Percentiles rank a stretch among this genome's conserved stretches.
Evolutionary conservation across 2,888 invertebrate species (phyloP).

Genomic region (Drosophila colorata): DNA sequence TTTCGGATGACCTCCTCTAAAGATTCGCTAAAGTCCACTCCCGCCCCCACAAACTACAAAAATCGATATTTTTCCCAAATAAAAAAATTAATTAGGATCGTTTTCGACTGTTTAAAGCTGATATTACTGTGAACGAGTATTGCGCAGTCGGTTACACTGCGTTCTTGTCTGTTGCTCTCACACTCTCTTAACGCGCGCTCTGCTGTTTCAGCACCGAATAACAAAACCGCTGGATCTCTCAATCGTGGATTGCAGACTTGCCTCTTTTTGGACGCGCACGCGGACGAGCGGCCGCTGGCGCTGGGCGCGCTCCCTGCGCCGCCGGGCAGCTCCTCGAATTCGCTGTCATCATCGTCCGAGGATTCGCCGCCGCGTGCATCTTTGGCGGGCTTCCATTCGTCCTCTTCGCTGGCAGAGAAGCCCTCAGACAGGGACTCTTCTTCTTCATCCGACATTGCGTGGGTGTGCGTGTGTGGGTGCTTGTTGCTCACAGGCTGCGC

Average conservation of each 20-base stretch:
- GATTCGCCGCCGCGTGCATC: slow-evolving; percentile 80
- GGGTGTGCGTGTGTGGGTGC: slow-evolving; percentile 69
- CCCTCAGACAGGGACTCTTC: slow-evolving; percentile 82
- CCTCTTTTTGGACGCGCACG: slow-evolving; percentile 58
- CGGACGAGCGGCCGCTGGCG: slow-evolving; percentile 55
- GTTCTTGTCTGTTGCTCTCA: too few species aligned
- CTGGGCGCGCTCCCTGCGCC: slow-evolving; percentile 42
- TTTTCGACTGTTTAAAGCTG: too few species aligned
- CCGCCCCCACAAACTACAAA: too few species aligned
- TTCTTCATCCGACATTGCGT: slow-evolving; percentile 82
- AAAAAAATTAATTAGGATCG: too few species aligned
- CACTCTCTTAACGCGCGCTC: too few species aligned
- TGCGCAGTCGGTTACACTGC: too few species aligned
- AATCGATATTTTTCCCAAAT: too few species aligned
- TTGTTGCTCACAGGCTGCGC: slow-evolving; percentile 73
- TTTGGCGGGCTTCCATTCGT: slow-evolving; percentile 83
- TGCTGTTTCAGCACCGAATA: too few species aligned
- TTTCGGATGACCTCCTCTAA: too few species aligned
- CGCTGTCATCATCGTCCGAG: slow-evolving; percentile 84
- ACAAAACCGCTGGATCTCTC: too few species aligned
- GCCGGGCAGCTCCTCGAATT: slow-evolving; percentile 72
- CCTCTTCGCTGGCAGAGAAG: slow-evolving; percentile 85
- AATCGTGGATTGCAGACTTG: slow-evolving; percentile 30
- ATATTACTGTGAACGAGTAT: too few species aligned
- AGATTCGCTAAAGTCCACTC: too few species aligned